A percentile compares a stretch with the other conserved stretches of the same genome.
Evolutionary conservation across 2,113 vertebrate species (phyloP).

Genomic region (Strix uralensis): DNA sequence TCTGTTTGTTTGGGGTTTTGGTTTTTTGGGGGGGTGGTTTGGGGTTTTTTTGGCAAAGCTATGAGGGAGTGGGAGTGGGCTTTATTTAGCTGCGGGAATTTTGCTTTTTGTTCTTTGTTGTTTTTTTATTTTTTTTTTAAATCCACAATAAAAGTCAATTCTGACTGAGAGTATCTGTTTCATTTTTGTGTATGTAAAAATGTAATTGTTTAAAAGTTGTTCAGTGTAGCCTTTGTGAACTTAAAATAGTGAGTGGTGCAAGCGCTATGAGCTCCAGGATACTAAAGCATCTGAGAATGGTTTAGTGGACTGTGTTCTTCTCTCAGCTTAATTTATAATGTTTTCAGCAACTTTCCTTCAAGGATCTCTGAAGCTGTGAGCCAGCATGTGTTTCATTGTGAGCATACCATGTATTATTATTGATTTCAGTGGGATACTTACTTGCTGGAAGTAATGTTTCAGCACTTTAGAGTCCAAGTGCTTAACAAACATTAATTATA

Average conservation of each 20-base stretch:
- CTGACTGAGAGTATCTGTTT: constrained; percentile 58
- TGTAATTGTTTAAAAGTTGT: neutral
- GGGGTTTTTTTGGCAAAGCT: neutral
- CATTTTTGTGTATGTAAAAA: constrained; percentile 8
- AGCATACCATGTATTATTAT: neutral
- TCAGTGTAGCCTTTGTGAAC: neutral
- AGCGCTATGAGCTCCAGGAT: neutral
- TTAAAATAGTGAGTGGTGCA: neutral
- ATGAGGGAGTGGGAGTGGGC: neutral
- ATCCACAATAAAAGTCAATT: constrained; percentile 64
- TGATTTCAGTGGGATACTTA: neutral
- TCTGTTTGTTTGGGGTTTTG: neutral
- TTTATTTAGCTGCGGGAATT: neutral
- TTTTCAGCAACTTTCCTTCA: constrained; percentile 19
- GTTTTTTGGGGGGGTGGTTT: neutral
- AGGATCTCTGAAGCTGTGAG: constrained; percentile 7
- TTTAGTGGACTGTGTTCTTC: neutral
- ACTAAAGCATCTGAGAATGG: neutral
- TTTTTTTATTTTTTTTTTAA: neutral
- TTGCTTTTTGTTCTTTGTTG: neutral
- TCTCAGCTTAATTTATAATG: neutral
- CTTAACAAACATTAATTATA: neutral
- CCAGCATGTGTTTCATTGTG: neutral
- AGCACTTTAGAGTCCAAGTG: neutral
- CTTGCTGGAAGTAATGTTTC: neutral